Evolutionary conservation across 1,140 invertebrate species (phyloP), one percentile per base, ranked within the genome.

Genomic region (Coelopa frigida): DNA sequence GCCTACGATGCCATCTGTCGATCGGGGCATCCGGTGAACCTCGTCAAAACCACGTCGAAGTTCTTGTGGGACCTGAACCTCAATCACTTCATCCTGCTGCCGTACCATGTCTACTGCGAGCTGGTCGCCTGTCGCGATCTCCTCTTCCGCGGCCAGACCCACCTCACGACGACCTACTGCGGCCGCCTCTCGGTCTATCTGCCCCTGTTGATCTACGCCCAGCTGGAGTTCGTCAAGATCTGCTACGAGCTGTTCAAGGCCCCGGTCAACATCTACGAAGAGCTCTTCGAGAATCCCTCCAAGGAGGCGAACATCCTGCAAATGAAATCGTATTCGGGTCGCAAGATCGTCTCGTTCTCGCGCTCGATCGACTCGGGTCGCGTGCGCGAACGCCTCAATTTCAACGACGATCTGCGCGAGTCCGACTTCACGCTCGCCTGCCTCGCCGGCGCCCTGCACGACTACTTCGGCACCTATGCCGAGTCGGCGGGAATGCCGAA

Each of bases 341-440:
- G 85, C 46, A 88, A 89, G 71, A 80, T 85, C 2, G 78, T 86
- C 2, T 78, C 82, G 3, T 89, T 86, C 79, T 85, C 84, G 0
- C 77, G 81, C 0, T 77, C 81, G 1, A 75, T 89, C 3, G 72
- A 77, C 48, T 57, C 70, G 3, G 72, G 75, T 0, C 27, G 56
- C n/a, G 37, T 75, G 3, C 55, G 62, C 5, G 44, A 52, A 4
- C 51, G 52, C 24, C 78, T 83, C 17, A 75, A 79, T 0, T 73
- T 70, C 15, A 73, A 75, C 4, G 75, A 79, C 0, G 77, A 79
- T 3, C 77, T 83, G 0, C 76, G 79, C 0, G 78, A 82, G 22
- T 79, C 81, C 0, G 85, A 87, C 53, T 76, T 87, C 8, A 70
- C 81, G 1, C 63, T 88, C 3, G 75, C 76, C 21, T 68, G 64